Conservation (phyloP, 1,140 invertebrate genomes). For the Chironomus striatipennis region DNA sequence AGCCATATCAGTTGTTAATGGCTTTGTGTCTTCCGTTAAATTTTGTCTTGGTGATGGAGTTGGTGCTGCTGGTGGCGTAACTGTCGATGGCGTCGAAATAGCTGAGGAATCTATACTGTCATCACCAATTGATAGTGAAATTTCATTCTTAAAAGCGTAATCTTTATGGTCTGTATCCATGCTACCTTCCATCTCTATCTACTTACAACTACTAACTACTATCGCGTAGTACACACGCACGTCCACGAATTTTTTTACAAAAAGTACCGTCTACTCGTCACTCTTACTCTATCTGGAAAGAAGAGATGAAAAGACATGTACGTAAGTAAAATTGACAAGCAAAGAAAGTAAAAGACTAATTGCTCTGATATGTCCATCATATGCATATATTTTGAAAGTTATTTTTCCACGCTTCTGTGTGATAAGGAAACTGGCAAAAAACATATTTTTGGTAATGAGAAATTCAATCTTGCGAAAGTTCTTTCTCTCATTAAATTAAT, state of each 20-base stretch:
- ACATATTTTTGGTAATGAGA: too few relatives aligned
- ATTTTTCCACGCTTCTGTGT: too few relatives aligned
- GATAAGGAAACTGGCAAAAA: too few relatives aligned
- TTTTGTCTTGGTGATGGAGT: slow-evolving; percentile 26
- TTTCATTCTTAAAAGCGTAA: slow-evolving; percentile 27
- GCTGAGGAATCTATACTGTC: background rate
- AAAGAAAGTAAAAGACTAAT: background rate
- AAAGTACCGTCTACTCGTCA: background rate
- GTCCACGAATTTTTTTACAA: background rate
- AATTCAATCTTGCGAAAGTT: too few relatives aligned
- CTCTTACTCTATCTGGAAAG: background rate
- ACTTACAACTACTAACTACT: slow-evolving; percentile 2
- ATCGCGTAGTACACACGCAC: background rate
- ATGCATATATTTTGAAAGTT: too few relatives aligned
- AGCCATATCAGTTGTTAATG: slow-evolving; percentile 20
- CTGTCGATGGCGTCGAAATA: slow-evolving; percentile 16
- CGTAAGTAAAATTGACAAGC: background rate
- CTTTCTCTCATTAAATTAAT: too few relatives aligned
- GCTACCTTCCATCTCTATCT: background rate
- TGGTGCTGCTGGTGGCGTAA: slow-evolving; percentile 20
- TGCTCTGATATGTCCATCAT: too few relatives aligned
- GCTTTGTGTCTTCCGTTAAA: background rate
- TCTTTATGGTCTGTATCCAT: slow-evolving; percentile 21
- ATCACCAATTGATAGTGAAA: slow-evolving; percentile 26
- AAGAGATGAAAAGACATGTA: background rate